Evolutionary conservation across 2,797 vertebrate genomes (phyloP), one percentile per base, ranked within the genome.

Genomic region (Mormyrus proboscirostris): DNA sequence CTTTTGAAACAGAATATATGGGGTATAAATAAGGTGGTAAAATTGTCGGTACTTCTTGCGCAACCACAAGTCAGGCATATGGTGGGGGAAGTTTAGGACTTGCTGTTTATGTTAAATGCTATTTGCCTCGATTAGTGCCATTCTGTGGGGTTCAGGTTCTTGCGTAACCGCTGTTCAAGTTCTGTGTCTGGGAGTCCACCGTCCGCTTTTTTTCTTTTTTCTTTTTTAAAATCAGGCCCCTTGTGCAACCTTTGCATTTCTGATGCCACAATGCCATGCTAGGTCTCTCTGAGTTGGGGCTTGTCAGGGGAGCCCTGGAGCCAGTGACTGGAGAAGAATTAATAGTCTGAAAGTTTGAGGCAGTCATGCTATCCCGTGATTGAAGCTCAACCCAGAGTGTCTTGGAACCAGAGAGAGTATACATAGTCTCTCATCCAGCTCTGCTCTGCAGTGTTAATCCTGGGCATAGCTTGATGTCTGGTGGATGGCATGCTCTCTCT

Each of bases 401-500:
- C 16, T 44, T 79, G 73, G 38, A 79, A 16, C 73, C 16, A n/a
- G 38, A 19, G 73, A 41, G 90, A 0, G 50, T 88, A 86, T 91
- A 65, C 89, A 91, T 89, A 91, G 92, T 62, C 9, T 50, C 47
- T 50, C 44, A 10, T 91, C n/a, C 25, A 49, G 44, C 38, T 65
- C 55, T 65, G 82, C 25, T 44, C 38, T 22, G 6, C 4, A 59
- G 10, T 38, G 53, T 25, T 53, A 55, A 86, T 14, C 85, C 83
- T 91, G 41, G 90, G 92, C 92, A 91, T 90, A 91, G 91, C 65
- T 73, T 90, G 91, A 89, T 90, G 91, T 92, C 92, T 91, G 88
- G 89, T 92, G 92, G 93, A 93, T 88, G 0, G 73, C 90, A 16
- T 44, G 41, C 47, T 84, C 41, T 83, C 41, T 50, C 47, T 84